Percentiles rank a stretch among this genome's conserved stretches.
Conservation (phyloP, 2,113 vertebrate species). For the Odontophorus gujanensis region DNA sequence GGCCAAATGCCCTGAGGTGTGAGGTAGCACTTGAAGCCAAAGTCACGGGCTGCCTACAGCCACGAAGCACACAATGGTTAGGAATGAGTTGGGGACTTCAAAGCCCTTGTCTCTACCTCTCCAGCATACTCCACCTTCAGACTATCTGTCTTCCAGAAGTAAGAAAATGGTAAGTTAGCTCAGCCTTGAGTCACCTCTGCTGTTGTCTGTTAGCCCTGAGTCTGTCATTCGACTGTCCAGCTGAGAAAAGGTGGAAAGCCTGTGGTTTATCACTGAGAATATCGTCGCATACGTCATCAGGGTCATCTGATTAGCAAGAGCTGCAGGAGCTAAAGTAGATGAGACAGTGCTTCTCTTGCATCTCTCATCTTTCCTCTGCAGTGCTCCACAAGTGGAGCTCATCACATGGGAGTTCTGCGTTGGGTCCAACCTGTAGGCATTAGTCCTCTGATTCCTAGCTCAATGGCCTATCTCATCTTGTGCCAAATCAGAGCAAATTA, state of each 20-base stretch:
- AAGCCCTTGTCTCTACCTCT: neutral
- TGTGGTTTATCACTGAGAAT: neutral
- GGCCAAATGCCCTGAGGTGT: neutral
- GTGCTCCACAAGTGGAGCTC: neutral
- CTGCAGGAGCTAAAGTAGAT: neutral
- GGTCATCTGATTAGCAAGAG: neutral
- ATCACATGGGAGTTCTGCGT: rapidly evolving
- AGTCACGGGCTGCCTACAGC: rapidly evolving
- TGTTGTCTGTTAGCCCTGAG: neutral
- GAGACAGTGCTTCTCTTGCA: neutral
- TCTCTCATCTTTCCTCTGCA: neutral
- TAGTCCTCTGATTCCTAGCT: neutral
- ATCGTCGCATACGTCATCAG: neutral
- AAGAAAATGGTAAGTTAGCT: neutral
- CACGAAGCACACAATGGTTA: neutral
- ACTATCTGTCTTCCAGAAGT: neutral
- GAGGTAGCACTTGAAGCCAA: neutral
- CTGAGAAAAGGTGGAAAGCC: neutral
- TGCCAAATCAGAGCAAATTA: neutral
- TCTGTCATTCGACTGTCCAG: neutral
- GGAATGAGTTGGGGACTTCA: neutral
- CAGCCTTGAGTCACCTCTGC: neutral
- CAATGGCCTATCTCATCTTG: neutral
- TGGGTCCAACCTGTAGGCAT: neutral
- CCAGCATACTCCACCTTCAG: neutral